phyloP scores from a whole-genome alignment of 1,140 invertebrate genomes.

The Ostrea edulis region DNA sequence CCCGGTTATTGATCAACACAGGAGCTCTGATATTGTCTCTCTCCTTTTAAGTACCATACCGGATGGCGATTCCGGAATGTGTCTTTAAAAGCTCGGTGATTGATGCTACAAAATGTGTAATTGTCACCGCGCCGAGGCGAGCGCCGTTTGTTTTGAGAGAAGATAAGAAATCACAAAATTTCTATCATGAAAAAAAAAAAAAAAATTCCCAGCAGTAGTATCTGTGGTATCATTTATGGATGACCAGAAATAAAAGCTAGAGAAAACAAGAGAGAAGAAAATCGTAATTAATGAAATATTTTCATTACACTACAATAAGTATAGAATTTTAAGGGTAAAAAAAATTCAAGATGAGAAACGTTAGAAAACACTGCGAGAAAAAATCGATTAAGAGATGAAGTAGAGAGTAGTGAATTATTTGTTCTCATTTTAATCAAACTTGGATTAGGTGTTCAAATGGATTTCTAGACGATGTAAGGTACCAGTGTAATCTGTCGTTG shows the following conservation, averaged over 20 bases:
- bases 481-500: neutral
- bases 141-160: neutral
- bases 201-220: neutral
- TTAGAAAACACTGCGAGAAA: neutral
- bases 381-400: slow-evolving; percentile 25
- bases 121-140: slow-evolving; percentile 25
- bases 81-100: slow-evolving; percentile 28
- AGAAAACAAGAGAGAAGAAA: neutral
- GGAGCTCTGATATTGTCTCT: neutral
- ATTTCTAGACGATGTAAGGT: neutral
- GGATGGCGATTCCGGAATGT: slow-evolving; percentile 23
- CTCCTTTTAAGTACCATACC: slow-evolving; percentile 4
- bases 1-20: slow-evolving; percentile 14
- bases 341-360: neutral
- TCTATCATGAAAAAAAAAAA: neutral
- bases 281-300: neutral
- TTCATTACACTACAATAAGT: neutral
- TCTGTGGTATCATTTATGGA: neutral
- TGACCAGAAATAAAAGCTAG: neutral
- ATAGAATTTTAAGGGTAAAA: neutral
- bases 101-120: slow-evolving; percentile 27
- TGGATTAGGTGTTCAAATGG: slow-evolving; percentile 4
- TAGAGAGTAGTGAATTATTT: neutral
- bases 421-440: slow-evolving; percentile 37
- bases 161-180: neutral